These are phyloP conservation scores for human (Homo sapiens) DNA, from an alignment of 2,113 vertebrate genomes.

Conservation along the genomic window DNA sequence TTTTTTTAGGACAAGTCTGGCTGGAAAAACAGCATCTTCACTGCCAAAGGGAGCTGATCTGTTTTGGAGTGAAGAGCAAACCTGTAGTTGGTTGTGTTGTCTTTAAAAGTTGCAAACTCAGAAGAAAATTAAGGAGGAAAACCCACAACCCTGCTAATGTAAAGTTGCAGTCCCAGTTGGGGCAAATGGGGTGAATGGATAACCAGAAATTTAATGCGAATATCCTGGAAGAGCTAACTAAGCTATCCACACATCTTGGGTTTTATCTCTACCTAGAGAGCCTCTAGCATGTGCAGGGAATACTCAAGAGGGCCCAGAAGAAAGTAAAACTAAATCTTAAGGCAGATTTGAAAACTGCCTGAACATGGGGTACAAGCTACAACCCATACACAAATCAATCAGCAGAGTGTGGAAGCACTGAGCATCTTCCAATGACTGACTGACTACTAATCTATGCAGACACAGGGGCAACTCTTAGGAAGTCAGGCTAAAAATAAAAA, in stretches of 20 bases:
- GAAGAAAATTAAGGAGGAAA: neutral
- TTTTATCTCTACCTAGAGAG: neutral
- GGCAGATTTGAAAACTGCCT: neutral
- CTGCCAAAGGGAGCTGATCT: neutral
- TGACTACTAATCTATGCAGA: neutral
- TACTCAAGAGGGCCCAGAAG: neutral
- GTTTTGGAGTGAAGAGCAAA: neutral
- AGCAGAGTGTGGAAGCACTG: neutral
- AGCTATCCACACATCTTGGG: neutral
- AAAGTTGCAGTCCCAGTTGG: neutral
- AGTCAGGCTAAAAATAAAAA: neutral
- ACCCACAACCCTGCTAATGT: neutral
- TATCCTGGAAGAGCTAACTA: neutral
- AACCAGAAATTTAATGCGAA: neutral
- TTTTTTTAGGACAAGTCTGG: neutral
- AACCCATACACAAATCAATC: neutral
- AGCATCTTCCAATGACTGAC: neutral
- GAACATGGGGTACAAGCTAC: fast-evolving
- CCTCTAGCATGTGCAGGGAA: neutral
- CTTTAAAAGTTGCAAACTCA: neutral
- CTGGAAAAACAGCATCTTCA: neutral
- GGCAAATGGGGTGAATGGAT: neutral
- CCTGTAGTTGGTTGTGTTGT: neutral
- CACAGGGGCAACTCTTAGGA: neutral
- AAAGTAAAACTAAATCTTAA: neutral